Conservation (phyloP, 2,113 vertebrate genomes). For the Chinchilla lanigera region DNA sequence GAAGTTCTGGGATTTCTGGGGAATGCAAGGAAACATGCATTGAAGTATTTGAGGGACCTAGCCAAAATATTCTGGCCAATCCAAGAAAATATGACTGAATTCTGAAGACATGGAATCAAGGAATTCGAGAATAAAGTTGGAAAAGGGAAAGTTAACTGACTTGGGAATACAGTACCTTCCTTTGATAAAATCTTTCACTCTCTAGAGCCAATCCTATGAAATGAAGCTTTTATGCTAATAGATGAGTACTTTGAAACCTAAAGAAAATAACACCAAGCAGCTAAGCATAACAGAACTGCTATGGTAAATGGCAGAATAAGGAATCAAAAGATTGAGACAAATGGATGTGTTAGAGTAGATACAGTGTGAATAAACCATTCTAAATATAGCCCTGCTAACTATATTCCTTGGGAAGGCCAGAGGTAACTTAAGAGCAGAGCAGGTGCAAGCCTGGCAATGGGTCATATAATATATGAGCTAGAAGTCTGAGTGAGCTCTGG, state of each 20-base stretch:
- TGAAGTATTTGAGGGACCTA: neutral
- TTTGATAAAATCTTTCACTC: neutral
- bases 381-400: neutral
- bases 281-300: neutral
- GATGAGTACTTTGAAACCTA: neutral
- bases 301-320: neutral
- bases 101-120: neutral
- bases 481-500: neutral
- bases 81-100: neutral
- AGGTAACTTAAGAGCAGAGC: neutral
- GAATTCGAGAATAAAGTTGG: neutral
- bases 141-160: neutral
- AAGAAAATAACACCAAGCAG: neutral
- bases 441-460: neutral
- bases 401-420: neutral
- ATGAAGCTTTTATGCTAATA: neutral
- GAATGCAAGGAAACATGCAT: neutral
- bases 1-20: neutral
- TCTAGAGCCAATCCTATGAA: neutral
- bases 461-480: neutral
- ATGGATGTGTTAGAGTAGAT: neutral
- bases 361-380: neutral
- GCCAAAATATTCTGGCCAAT: neutral
- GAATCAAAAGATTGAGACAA: neutral
- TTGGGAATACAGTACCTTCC: neutral